These are phyloP conservation scores for Pseudomyrmex concolor DNA, from an alignment of 1,140 invertebrate genomes.

Conservation along the genomic window DNA sequence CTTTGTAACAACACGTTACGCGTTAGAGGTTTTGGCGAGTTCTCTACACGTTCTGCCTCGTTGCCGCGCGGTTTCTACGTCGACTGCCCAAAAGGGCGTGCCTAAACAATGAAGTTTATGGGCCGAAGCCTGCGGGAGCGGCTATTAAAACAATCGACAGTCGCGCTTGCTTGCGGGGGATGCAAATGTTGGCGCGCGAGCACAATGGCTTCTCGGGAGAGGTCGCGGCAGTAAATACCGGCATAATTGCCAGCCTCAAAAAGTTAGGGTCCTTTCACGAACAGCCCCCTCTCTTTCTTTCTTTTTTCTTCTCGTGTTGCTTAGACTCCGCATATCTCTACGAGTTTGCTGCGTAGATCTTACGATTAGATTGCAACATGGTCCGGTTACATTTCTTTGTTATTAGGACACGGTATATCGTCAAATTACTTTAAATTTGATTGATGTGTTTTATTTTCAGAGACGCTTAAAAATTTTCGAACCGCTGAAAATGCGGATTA, in stretches of 20 bases:
- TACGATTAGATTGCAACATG: neutral
- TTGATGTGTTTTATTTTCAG: neutral
- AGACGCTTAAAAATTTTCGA: no score
- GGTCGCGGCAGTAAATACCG: constrained; percentile 81
- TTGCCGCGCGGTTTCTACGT: constrained; percentile 24
- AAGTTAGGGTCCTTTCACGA: constrained; percentile 72
- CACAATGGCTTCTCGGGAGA: constrained; percentile 79
- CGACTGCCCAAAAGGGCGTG: constrained; percentile 79
- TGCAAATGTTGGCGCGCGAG: constrained; percentile 79
- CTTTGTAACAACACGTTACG: neutral
- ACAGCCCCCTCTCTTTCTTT: neutral
- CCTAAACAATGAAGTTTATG: constrained; percentile 84
- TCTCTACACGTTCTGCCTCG: constrained; percentile 21
- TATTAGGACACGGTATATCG: neutral
- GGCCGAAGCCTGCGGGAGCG: constrained; percentile 72
- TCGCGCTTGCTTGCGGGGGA: constrained; percentile 75
- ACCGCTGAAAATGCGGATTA: constrained; percentile 1
- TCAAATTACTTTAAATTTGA: neutral
- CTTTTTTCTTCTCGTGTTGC: constrained; percentile 30
- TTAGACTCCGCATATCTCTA: neutral
- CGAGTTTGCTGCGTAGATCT: neutral
- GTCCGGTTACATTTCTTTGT: neutral
- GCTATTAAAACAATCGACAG: constrained; percentile 82
- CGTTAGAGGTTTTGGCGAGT: constrained; percentile 16
- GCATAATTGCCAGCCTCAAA: constrained; percentile 81